Percentiles rank a stretch among this genome's conserved stretches.
phyloP scores from a whole-genome alignment of 1,140 invertebrate genomes.

The Nomia melanderi region DNA sequence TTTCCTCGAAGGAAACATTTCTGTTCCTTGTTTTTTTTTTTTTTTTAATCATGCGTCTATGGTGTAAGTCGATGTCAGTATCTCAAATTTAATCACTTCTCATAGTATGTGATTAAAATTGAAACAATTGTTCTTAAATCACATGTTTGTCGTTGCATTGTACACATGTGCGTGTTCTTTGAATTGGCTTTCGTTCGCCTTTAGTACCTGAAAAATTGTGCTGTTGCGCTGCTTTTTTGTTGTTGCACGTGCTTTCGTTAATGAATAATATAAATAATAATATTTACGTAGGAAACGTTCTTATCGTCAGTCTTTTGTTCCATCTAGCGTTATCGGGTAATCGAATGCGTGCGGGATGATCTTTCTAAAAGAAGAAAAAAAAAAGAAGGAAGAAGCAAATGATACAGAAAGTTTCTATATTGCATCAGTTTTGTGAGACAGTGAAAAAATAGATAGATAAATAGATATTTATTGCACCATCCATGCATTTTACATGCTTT shows the following conservation, averaged over 20 bases:
- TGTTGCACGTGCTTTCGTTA: neutral
- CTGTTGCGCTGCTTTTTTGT: neutral
- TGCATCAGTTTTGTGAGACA: neutral
- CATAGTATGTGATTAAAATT: neutral
- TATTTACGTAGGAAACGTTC: neutral
- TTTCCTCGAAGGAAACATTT: neutral
- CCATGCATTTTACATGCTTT: slow-evolving; percentile 6
- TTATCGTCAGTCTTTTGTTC: neutral
- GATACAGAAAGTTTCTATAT: slow-evolving; percentile 4
- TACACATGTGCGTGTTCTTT: neutral
- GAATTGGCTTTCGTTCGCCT: neutral
- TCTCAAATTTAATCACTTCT: neutral
- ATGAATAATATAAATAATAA: neutral
- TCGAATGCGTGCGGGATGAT: neutral
- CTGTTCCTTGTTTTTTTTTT: neutral
- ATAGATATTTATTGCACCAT: slow-evolving; percentile 4
- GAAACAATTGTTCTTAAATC: too few species aligned
- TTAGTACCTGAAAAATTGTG: neutral
- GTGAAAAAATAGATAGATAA: neutral
- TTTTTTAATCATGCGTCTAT: neutral
- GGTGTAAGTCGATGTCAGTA: neutral
- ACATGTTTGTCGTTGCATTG: neutral
- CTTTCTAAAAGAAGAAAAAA: neutral
- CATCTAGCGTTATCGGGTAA: neutral
- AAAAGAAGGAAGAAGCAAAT: neutral